These are phyloP conservation scores for Merops nubicus DNA, from an alignment of 2,113 vertebrate species.

Conservation along the genomic window DNA sequence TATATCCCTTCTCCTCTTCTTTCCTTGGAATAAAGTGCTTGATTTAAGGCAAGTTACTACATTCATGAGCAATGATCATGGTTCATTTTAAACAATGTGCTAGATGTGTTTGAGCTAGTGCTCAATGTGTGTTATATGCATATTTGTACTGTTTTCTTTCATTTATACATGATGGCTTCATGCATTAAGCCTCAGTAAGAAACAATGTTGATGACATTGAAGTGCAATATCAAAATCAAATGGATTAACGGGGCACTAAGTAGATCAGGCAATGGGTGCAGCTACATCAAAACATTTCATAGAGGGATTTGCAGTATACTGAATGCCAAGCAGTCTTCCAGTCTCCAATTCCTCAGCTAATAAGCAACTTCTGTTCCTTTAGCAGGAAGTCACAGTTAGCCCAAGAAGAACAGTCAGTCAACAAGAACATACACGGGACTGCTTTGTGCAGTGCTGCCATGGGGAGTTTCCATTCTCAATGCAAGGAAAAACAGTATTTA, in stretches of 20 bases:
- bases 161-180: neutral
- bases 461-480: neutral
- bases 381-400: neutral
- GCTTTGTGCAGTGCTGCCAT: neutral
- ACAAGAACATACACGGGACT: neutral
- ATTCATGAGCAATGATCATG: neutral
- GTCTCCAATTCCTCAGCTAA: neutral
- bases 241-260: neutral
- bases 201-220: neutral
- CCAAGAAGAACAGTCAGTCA: neutral
- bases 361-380: neutral
- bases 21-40: neutral
- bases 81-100: neutral
- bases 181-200: neutral
- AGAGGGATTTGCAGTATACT: neutral
- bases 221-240: neutral
- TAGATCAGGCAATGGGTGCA: neutral
- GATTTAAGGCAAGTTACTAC: neutral
- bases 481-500: neutral
- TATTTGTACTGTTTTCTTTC: neutral
- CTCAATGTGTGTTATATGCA: neutral
- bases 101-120: neutral
- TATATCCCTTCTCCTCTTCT: neutral
- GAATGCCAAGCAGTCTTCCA: neutral
- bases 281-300: neutral